Base-by-base conservation (phyloP, 2,888 invertebrate genomes). In the Zele albiditarsus region DNA sequence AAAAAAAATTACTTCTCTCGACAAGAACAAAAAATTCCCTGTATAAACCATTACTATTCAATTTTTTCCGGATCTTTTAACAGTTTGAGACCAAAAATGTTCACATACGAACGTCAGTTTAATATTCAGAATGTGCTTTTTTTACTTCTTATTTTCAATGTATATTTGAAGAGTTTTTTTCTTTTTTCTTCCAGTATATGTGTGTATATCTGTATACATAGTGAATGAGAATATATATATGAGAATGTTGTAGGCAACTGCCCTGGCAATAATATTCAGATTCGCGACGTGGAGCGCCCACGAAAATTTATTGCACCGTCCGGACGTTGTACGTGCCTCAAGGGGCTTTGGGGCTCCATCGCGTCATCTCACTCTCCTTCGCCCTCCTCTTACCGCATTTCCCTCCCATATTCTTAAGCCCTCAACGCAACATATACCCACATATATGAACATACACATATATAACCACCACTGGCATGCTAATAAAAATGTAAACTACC, bases 201-300 rank as follows among this genome's bases (percentile, higher is more conserved):
- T 46, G n/a, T 16, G n/a, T 6, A 46, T 46, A 16, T n/a, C 38
- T 38, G 12, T 38, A 38, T n/a, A 46, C 46, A 46, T 4, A 46
- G 46, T 23, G 25, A 12, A 25, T 10, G 57, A 58, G 20, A 58
- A 23, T 58, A 23, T 58, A 27, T 60, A 60, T 27, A 68, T n/a
- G 23, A 49, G 23, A 46, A 16, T 33, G 60, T 66, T 69, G 62
- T 65, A 70, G 68, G 53, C 73, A 75, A 77, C 67, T 75, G 75
- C 58, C 62, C 67, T 67, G 68, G 78, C 80, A 83, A 84, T 84
- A 84, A 84, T 84, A 85, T 84, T 84, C 83, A 81, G 78, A 81
- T 82, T 82, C 80, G 76, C 80, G 67, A 60, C 73, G 78, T 75
- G 78, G 31, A 65, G 78, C 74, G 78, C 77, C 73, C 78, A 75